Conservation (phyloP, 2,113 vertebrate genomes). For the Corythornis vintsioides region DNA sequence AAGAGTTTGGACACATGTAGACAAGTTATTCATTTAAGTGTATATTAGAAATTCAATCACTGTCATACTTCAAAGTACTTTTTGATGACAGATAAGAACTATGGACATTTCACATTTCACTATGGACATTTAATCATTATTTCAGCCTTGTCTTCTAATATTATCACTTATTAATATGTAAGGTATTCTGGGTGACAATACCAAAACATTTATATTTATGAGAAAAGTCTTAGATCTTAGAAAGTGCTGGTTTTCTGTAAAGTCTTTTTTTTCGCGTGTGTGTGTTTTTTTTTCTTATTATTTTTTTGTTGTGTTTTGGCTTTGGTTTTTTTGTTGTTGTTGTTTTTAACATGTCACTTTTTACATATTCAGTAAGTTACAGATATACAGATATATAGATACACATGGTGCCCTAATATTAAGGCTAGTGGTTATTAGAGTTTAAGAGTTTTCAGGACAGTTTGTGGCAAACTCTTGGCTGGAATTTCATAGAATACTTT, state of each 20-base stretch:
- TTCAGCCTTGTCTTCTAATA: conserved; percentile 18
- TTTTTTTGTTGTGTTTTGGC: background rate
- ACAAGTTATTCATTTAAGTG: background rate
- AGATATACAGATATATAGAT: background rate
- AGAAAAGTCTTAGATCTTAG: background rate
- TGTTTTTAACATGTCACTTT: background rate
- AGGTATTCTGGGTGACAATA: background rate
- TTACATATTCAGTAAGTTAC: background rate
- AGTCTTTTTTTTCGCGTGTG: no score
- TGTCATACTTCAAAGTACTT: background rate
- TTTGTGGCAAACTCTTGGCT: background rate
- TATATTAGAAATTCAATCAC: background rate
- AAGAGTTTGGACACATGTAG: background rate
- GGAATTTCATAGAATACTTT: background rate
- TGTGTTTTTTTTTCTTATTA: background rate
- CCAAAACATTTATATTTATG: background rate
- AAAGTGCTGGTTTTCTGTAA: background rate
- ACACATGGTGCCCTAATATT: background rate
- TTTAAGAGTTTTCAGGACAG: background rate
- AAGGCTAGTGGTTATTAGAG: background rate
- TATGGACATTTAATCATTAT: background rate
- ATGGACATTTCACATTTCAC: background rate
- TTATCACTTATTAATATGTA: conserved; percentile 16
- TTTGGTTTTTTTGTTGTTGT: background rate
- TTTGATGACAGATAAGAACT: background rate